These are phyloP conservation scores for Helostoma temminkii DNA, from an alignment of 2,797 vertebrate genomes.

Conservation along the genomic window DNA sequence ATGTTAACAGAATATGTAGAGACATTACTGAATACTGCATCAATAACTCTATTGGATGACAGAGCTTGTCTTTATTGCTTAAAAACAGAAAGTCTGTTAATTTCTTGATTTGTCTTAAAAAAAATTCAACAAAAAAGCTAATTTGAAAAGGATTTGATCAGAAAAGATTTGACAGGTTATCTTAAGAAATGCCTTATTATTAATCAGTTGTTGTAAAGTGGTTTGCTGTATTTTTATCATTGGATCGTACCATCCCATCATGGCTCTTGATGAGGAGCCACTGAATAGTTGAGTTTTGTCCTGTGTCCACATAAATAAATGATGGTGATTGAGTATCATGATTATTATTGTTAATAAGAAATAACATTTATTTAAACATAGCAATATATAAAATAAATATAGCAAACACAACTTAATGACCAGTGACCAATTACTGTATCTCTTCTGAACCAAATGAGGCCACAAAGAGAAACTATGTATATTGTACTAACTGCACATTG, in stretches of 20 bases:
- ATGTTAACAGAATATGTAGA: background rate
- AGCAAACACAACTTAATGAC: background rate
- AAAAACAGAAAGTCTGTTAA: background rate
- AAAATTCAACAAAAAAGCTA: too few species aligned
- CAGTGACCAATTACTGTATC: background rate
- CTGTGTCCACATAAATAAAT: background rate
- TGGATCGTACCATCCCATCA: too few species aligned
- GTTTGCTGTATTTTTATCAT: too few species aligned
- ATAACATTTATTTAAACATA: background rate
- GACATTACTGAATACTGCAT: background rate
- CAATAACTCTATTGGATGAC: background rate
- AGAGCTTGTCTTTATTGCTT: background rate
- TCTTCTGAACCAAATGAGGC: background rate
- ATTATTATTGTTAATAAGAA: background rate
- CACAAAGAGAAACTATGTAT: background rate
- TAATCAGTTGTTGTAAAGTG: too few species aligned
- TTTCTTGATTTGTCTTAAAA: background rate
- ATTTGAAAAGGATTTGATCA: too few species aligned
- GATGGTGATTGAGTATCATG: constrained; percentile 1
- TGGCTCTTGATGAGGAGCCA: too few species aligned
- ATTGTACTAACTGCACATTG: constrained; percentile 16
- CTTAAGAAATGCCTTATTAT: too few species aligned
- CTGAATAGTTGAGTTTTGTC: background rate
- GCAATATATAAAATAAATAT: too few species aligned
- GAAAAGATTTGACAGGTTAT: too few species aligned